Conservation (phyloP, 1,140 invertebrate genomes). For the Drosophila obscura region DNA sequence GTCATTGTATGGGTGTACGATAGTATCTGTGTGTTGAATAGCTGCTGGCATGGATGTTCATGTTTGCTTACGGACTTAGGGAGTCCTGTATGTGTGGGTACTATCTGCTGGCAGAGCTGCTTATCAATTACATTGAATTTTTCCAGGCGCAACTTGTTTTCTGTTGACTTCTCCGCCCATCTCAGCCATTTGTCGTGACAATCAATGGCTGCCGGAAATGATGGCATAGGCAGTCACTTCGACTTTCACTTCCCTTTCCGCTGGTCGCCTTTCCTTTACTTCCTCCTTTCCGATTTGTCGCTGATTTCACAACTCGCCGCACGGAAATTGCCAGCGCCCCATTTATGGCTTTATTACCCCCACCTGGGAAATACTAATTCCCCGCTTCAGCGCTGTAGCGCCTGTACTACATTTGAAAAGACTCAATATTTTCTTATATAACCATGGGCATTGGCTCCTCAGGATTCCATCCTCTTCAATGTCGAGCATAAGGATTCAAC, state of each 20-base stretch:
- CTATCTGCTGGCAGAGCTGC: conserved; percentile 27
- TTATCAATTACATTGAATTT: conserved; percentile 58
- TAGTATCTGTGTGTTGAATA: not conserved
- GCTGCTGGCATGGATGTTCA: no score
- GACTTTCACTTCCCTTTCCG: conserved; percentile 22
- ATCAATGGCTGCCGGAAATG: conserved; percentile 57
- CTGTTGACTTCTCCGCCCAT: conserved; percentile 7
- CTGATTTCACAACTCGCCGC: conserved; percentile 54
- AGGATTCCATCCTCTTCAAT: conserved; percentile 13
- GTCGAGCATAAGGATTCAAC: conserved; percentile 12
- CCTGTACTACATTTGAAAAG: conserved; percentile 35
- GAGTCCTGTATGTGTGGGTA: conserved; percentile 3
- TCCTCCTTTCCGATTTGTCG: conserved; percentile 24
- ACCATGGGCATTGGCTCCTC: conserved; percentile 12
- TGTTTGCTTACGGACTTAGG: conserved; percentile 36
- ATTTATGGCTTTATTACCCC: conserved; percentile 40
- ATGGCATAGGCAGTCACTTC: conserved; percentile 48
- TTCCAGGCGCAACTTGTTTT: conserved; percentile 24
- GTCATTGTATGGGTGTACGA: conserved; percentile 8
- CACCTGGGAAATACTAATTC: not conserved
- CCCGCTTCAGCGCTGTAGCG: not conserved
- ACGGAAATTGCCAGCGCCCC: conserved; percentile 53
- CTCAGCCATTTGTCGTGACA: conserved; percentile 11
- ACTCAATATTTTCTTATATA: conserved; percentile 33
- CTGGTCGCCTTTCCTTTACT: not conserved